Percentiles rank a stretch among this genome's conserved stretches.
Conservation (phyloP, 2,888 invertebrate species). For the Lasioglossum oenotherae region DNA sequence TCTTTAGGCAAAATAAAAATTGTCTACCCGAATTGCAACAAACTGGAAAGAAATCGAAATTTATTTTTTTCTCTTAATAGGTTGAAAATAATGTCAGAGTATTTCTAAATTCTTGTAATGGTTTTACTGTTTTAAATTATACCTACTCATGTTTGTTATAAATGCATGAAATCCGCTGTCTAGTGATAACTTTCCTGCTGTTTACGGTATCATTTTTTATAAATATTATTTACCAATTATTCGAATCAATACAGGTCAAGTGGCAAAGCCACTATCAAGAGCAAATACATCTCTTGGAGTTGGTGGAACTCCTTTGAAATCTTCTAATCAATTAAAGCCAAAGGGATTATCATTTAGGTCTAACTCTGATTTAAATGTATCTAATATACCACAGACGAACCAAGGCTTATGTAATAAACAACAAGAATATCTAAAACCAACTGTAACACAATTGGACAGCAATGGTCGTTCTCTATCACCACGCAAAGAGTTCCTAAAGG, state of each 20-base stretch:
- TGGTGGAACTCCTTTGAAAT: constrained; percentile 52
- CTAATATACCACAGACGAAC: neutral
- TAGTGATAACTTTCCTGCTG: neutral
- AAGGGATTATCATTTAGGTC: constrained; percentile 74
- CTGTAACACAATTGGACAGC: constrained; percentile 47
- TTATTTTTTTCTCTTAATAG: too few relatives aligned
- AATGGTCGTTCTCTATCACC: constrained; percentile 49
- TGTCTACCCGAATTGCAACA: too few relatives aligned
- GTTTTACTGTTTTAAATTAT: too few relatives aligned
- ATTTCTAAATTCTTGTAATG: too few relatives aligned
- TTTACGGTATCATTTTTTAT: neutral
- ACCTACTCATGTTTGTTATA: too few relatives aligned
- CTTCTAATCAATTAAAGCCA: constrained; percentile 53
- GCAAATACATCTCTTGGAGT: constrained; percentile 54
- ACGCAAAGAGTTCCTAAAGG: constrained; percentile 46
- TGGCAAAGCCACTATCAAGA: constrained; percentile 26
- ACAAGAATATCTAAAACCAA: constrained; percentile 50
- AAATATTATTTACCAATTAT: neutral
- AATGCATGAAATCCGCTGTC: too few relatives aligned
- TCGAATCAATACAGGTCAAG: constrained; percentile 32
- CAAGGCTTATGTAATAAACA: constrained; percentile 28
- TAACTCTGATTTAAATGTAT: constrained; percentile 68
- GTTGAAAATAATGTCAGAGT: too few relatives aligned
- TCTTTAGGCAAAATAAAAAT: too few relatives aligned
- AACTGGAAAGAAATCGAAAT: too few relatives aligned